Conservation (phyloP, 2,888 invertebrate species). For the Drosophila meridionalis region DNA sequence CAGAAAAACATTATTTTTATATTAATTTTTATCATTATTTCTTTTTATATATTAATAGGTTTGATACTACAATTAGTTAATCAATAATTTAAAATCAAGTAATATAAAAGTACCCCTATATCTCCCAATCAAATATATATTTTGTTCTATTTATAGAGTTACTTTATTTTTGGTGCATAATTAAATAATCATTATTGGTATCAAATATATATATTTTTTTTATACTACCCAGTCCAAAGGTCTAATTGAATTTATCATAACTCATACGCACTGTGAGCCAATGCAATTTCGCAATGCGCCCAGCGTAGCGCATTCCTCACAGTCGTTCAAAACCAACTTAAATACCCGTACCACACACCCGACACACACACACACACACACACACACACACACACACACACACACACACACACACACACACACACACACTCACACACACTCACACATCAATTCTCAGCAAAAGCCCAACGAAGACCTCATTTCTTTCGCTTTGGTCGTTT, state of each 20-base stretch:
- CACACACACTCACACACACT: background rate
- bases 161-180: background rate
- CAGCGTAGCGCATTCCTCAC: constrained; percentile 58
- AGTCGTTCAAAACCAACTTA: constrained; percentile 53
- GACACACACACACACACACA: background rate
- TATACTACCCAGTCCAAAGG: background rate
- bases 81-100: no score
- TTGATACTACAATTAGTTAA: no score
- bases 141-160: background rate
- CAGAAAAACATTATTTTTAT: background rate
- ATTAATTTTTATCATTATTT: background rate
- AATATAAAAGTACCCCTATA: background rate
- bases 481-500: constrained; percentile 67
- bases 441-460: constrained; percentile 29
- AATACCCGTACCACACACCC: constrained; percentile 29
- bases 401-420: background rate
- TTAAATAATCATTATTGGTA: background rate
- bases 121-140: background rate
- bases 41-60: no score
- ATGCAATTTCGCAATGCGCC: constrained; percentile 49
- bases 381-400: background rate
- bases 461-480: constrained; percentile 70
- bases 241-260: constrained; percentile 25
- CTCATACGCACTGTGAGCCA: constrained; percentile 37
- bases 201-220: background rate